Evolutionary conservation across 1,140 invertebrate species (phyloP).

Genomic region (Ceratina calcarata): DNA sequence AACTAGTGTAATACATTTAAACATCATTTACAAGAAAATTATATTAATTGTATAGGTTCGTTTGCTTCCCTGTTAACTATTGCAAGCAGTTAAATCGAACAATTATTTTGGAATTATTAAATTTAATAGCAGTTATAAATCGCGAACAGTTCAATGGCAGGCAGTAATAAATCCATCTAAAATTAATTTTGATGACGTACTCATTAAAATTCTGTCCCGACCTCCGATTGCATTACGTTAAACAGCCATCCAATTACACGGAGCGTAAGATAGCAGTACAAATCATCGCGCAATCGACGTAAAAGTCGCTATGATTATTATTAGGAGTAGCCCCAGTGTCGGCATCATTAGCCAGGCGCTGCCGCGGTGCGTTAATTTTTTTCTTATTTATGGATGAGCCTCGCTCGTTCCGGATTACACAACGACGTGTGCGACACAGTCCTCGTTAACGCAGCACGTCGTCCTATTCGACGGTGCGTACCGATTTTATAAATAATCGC

Average conservation of each 20-base stretch:
- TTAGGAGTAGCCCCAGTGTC: slow-evolving; percentile 17
- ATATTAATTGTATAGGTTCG: neutral
- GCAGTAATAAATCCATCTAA: slow-evolving; percentile 23
- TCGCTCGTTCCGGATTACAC: slow-evolving; percentile 45
- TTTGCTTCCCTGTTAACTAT: neutral
- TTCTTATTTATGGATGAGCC: slow-evolving; percentile 44
- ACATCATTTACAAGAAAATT: neutral
- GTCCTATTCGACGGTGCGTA: slow-evolving; percentile 55
- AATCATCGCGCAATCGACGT: slow-evolving; percentile 22
- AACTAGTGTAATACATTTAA: neutral
- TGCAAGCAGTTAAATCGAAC: neutral
- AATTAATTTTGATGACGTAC: slow-evolving; percentile 34
- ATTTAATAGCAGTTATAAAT: slow-evolving; percentile 34
- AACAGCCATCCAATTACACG: slow-evolving; percentile 34
- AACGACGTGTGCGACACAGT: slow-evolving; percentile 37
- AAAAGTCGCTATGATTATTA: slow-evolving; percentile 13
- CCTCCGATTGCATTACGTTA: slow-evolving; percentile 12
- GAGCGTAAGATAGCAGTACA: slow-evolving; percentile 20
- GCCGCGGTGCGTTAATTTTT: slow-evolving; percentile 44
- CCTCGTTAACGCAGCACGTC: slow-evolving; percentile 59
- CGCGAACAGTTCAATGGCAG: neutral
- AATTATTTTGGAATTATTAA: slow-evolving; percentile 28
- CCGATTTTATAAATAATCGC: slow-evolving; percentile 67
- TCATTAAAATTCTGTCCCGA: slow-evolving; percentile 14
- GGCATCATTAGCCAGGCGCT: slow-evolving; percentile 37